Evolutionary conservation across 2,113 vertebrate genomes (phyloP).

Genomic region (Actenoides lindsayi): DNA sequence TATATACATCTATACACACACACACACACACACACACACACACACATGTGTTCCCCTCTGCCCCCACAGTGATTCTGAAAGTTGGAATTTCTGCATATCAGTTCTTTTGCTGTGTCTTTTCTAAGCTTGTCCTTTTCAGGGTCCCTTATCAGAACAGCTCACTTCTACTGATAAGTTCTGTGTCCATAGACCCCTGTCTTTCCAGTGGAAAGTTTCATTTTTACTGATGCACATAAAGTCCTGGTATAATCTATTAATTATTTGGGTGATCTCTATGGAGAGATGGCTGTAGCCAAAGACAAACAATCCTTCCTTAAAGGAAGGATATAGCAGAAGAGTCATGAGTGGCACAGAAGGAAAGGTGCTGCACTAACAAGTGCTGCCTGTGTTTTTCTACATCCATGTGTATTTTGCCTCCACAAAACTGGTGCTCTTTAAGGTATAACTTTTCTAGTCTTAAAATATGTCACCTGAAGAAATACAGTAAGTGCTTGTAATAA

Average conservation of each 20-base stretch:
- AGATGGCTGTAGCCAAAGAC: not conserved
- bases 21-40: too few species aligned
- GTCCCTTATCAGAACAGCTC: not conserved
- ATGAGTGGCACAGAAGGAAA: not conserved
- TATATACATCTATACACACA: accelerated
- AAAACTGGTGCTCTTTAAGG: not conserved
- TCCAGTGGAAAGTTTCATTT: not conserved
- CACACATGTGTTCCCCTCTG: accelerated
- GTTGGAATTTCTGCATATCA: not conserved
- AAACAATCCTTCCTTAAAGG: not conserved
- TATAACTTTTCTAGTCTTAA: not conserved
- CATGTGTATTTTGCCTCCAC: not conserved
- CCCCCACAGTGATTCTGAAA: accelerated
- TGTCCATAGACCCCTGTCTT: accelerated
- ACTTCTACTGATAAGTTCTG: not conserved
- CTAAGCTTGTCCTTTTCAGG: not conserved
- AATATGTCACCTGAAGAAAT: not conserved
- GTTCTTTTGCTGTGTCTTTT: not conserved
- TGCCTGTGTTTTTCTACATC: not conserved
- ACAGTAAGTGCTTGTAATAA: not conserved
- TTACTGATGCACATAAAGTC: not conserved
- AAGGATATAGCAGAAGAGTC: not conserved
- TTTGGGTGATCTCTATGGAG: not conserved
- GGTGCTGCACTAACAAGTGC: not conserved
- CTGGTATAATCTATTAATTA: not conserved